Percentiles rank a stretch among this genome's conserved stretches.
Evolutionary conservation across 2,888 invertebrate species (phyloP).

Genomic region (Agrilus mali): DNA sequence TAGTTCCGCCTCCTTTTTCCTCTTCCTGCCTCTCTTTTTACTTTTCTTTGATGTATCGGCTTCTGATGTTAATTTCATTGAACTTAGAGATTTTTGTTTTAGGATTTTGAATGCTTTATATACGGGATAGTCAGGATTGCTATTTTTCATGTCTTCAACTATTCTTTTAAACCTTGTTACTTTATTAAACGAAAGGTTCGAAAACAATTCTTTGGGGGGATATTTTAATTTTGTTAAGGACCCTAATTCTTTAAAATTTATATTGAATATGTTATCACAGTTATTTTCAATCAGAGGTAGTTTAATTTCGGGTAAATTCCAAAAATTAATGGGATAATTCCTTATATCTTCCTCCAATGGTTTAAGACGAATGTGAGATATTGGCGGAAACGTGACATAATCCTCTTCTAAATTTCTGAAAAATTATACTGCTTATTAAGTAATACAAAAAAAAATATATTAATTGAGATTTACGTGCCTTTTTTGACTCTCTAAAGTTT

Average conservation of each 20-base stretch:
- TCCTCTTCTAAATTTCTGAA: constrained; percentile 28
- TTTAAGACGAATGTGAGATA: constrained; percentile 53
- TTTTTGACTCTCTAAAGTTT: constrained; percentile 39
- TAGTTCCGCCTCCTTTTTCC: constrained; percentile 9
- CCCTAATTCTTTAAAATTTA: constrained; percentile 1
- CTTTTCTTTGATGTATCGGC: neutral
- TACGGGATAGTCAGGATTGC: constrained; percentile 51
- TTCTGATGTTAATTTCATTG: neutral
- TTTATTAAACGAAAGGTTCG: constrained; percentile 14
- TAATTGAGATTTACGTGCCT: constrained; percentile 15
- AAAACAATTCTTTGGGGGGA: constrained; percentile 1
- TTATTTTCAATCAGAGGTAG: too few species aligned
- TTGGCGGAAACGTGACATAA: constrained; percentile 43
- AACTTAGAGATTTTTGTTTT: constrained; percentile 13
- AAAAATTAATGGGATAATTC: constrained; percentile 16
- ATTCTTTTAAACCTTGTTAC: constrained; percentile 25
- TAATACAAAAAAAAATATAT: neutral
- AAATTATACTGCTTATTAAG: constrained; percentile 11
- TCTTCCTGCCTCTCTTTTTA: constrained; percentile 11
- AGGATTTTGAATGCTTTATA: constrained; percentile 50
- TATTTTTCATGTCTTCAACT: constrained; percentile 42
- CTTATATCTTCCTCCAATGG: constrained; percentile 12
- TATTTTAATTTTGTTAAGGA: constrained; percentile 10
- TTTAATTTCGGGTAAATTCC: constrained; percentile 25
- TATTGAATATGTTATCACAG: neutral